Percentiles rank a stretch among this genome's conserved stretches.
Conservation (phyloP, 1,140 invertebrate species). For the Oreohelix idahoensis region DNA sequence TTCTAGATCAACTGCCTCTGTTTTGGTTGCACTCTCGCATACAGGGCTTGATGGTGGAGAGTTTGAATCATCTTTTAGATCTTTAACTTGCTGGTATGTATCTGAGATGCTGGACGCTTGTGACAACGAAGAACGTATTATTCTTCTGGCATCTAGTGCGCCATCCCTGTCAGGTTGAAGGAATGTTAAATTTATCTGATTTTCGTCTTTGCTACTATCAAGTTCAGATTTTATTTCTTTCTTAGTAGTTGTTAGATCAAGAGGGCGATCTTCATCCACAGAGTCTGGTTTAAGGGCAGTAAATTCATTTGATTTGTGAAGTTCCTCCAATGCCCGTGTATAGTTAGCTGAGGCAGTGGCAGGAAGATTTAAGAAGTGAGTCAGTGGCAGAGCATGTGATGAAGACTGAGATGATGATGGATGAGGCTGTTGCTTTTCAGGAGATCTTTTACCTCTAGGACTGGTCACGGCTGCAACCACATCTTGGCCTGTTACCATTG, state of each 20-base stretch:
- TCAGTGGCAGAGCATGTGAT: neutral
- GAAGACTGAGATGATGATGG: neutral
- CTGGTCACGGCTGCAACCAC: neutral
- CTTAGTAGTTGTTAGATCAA: conserved; percentile 58
- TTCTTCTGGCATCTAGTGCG: conserved; percentile 1
- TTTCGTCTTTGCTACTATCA: conserved; percentile 27
- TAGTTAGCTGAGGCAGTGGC: conserved; percentile 2
- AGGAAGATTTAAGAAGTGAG: conserved; percentile 17
- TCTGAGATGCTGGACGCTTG: neutral
- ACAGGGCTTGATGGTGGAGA: neutral
- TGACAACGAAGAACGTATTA: neutral
- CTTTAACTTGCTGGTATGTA: neutral
- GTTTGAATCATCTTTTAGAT: neutral
- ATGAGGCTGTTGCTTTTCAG: neutral
- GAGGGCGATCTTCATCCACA: conserved; percentile 52
- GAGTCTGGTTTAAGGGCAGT: neutral
- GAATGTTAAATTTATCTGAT: neutral
- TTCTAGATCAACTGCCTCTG: neutral
- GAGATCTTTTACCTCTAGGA: neutral
- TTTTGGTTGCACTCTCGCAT: neutral
- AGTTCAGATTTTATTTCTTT: conserved; percentile 41
- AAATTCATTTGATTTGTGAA: conserved; percentile 11
- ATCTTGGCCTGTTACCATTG: conserved; percentile 40
- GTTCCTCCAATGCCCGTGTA: neutral
- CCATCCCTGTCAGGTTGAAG: conserved; percentile 24